Evolutionary conservation across 2,888 invertebrate genomes (phyloP).

Genomic region (Lithosia quadra): DNA sequence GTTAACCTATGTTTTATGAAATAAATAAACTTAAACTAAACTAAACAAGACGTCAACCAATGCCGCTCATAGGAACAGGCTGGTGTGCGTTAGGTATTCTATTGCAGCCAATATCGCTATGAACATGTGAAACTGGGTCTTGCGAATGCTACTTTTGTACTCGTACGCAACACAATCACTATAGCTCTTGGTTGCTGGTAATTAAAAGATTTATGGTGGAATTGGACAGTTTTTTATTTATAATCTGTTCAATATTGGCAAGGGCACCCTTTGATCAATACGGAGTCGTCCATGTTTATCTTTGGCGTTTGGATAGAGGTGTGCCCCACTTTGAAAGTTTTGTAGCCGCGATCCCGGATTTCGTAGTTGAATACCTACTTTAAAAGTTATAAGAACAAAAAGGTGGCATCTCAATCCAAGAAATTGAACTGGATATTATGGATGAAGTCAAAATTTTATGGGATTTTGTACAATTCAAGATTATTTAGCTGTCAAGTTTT

Average conservation of each 20-base stretch:
- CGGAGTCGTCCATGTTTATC: constrained; percentile 4
- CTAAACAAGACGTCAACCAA: no score
- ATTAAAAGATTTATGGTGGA: neutral
- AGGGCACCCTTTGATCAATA: neutral
- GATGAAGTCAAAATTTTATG: neutral
- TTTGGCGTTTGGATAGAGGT: neutral
- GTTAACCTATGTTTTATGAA: no score
- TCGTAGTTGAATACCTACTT: neutral
- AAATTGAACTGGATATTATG: no score
- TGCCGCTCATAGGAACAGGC: neutral
- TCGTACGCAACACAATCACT: neutral
- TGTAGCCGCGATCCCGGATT: neutral
- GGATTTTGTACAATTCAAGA: neutral
- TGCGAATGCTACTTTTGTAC: neutral
- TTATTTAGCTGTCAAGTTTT: no score
- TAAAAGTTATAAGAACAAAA: no score
- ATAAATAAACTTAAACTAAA: no score
- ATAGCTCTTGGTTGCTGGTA: neutral
- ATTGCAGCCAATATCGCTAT: neutral
- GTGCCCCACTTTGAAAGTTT: neutral
- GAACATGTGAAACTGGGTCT: constrained; percentile 1
- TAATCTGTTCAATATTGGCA: constrained; percentile 1
- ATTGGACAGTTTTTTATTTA: neutral
- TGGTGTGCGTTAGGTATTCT: neutral
- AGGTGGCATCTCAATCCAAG: no score